Evolutionary conservation across 2,888 invertebrate genomes (phyloP).

Genomic region (Noctuana brunneofusca): DNA sequence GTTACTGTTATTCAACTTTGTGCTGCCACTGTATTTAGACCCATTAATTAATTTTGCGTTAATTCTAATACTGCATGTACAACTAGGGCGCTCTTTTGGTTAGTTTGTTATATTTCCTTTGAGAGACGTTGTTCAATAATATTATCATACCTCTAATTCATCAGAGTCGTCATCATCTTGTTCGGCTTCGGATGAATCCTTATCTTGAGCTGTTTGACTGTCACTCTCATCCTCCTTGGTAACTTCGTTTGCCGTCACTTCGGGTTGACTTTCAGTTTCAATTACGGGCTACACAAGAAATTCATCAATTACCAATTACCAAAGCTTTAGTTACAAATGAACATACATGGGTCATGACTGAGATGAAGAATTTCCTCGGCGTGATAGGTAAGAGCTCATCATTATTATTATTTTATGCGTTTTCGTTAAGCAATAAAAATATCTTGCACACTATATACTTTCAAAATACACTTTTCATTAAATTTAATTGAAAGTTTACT

Average conservation of each 20-base stretch:
- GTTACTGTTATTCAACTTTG: not conserved
- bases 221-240: conserved; percentile 47
- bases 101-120: not conserved
- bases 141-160: conserved; percentile 81
- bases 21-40: not conserved
- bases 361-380: too few species aligned
- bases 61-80: not conserved
- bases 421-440: too few species aligned
- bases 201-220: conserved; percentile 62
- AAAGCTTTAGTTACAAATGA: too few species aligned
- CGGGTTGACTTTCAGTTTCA: conserved; percentile 47
- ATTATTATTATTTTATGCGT: too few species aligned
- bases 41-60: not conserved
- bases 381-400: too few species aligned
- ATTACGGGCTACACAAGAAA: conserved; percentile 49
- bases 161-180: conserved; percentile 87
- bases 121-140: not conserved
- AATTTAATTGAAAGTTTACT: too few species aligned
- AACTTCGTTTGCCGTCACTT: conserved; percentile 31
- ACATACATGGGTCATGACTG: too few species aligned
- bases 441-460: too few species aligned
- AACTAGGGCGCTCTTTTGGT: not conserved
- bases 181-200: conserved; percentile 82
- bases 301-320: not conserved
- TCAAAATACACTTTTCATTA: too few species aligned